These are phyloP conservation scores for Stigmatopora nigra DNA, from an alignment of 2,113 vertebrate species.

Conservation along the genomic window DNA sequence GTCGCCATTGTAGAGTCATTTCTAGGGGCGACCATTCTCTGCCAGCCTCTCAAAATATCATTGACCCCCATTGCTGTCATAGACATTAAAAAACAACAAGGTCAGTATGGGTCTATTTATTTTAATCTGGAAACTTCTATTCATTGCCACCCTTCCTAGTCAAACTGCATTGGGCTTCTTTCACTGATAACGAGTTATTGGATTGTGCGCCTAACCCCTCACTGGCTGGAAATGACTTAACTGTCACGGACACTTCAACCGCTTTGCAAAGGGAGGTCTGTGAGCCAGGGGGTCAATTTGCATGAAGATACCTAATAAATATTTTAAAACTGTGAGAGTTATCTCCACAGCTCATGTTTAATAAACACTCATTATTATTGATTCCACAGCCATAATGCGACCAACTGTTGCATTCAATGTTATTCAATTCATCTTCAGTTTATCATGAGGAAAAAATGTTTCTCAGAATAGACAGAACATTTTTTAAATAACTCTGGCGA, in stretches of 20 bases:
- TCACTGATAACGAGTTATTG: no score
- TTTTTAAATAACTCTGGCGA: conserved; percentile 5
- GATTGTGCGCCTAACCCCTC: no score
- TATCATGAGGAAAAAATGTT: not conserved
- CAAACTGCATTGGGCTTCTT: no score
- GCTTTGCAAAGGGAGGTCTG: no score
- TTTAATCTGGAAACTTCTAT: no score
- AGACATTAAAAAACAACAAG: not conserved
- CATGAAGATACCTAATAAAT: not conserved
- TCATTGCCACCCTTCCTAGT: no score
- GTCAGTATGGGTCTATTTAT: no score
- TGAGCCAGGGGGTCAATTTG: no score
- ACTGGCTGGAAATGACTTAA: no score
- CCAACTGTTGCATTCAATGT: not conserved
- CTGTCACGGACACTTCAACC: no score
- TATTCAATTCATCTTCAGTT: not conserved
- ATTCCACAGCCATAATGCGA: not conserved
- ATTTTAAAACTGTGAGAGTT: not conserved
- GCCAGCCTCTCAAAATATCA: no score
- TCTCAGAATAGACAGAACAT: not conserved
- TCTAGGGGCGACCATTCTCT: no score
- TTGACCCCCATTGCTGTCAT: not conserved
- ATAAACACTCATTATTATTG: not conserved
- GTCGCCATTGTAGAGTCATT: not conserved
- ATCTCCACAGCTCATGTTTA: not conserved